Conservation (phyloP, 2,113 vertebrate genomes). For the Athene cunicularia region DNA sequence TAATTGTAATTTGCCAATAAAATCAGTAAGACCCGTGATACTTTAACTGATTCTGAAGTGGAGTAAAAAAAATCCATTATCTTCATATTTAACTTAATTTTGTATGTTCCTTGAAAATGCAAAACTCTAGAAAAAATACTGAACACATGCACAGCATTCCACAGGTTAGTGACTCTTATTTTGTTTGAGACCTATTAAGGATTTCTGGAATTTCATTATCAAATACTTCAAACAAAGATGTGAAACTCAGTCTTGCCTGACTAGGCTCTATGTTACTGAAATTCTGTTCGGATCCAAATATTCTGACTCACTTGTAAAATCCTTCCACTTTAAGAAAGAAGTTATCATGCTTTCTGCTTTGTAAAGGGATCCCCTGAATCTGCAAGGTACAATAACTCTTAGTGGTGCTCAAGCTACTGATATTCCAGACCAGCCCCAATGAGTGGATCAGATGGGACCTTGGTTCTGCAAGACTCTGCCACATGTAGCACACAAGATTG, state of each 20-base stretch:
- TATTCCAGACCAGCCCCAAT: not conserved
- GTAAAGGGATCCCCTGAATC: not conserved
- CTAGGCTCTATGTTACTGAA: not conserved
- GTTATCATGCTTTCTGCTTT: not conserved
- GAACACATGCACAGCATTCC: not conserved
- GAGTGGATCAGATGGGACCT: not conserved
- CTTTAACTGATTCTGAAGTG: not conserved
- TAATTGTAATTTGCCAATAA: slow-evolving; percentile 4
- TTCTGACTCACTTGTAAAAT: not conserved
- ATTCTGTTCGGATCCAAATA: not conserved
- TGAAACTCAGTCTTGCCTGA: not conserved
- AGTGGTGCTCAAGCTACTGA: not conserved
- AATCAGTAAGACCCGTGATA: not conserved
- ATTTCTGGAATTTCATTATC: not conserved
- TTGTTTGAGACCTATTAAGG: not conserved
- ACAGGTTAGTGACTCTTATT: not conserved
- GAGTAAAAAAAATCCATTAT: not conserved
- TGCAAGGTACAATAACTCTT: not conserved
- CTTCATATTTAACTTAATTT: not conserved
- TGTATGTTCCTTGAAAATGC: not conserved
- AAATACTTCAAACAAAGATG: not conserved
- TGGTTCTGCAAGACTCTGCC: not conserved
- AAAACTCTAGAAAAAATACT: not conserved
- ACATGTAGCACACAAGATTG: fast-evolving
- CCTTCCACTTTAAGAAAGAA: not conserved